A percentile compares a stretch with the other conserved stretches of the same genome.
Conservation (phyloP, 1,140 invertebrate species). For the Onthophagus taurus region DNA sequence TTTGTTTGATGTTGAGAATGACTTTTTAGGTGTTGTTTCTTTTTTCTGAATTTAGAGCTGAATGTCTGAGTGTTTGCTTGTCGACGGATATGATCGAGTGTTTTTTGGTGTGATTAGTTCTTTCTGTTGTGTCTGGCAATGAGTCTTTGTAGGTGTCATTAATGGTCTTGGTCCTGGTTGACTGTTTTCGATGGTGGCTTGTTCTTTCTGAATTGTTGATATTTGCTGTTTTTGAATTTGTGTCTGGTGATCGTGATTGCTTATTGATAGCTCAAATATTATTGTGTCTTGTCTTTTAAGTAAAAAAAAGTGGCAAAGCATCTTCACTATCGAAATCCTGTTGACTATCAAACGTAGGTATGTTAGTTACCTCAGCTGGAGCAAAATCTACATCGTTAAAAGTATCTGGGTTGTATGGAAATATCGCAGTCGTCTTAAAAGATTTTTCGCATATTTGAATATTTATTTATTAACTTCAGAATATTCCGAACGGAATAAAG, state of each 20-base stretch:
- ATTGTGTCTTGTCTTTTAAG: background rate
- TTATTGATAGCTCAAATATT: no score
- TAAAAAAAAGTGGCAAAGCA: background rate
- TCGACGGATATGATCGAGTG: background rate
- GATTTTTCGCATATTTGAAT: background rate
- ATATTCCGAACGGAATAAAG: background rate
- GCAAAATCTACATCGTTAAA: background rate
- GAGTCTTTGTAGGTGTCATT: no score
- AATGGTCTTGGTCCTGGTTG: no score
- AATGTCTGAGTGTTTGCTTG: background rate
- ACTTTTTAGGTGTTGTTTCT: background rate
- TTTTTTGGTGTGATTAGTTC: no score
- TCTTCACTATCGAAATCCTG: background rate
- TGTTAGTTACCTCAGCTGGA: background rate
- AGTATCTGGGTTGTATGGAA: conserved; percentile 1
- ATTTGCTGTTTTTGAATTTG: background rate
- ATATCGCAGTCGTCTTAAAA: no score
- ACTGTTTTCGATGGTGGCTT: background rate
- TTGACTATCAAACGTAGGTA: background rate
- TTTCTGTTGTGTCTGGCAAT: no score
- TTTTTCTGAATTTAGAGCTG: background rate
- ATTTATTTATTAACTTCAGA: background rate
- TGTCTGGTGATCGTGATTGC: no score
- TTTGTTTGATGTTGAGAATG: background rate
- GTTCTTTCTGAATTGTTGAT: background rate